A percentile compares a stretch with the other conserved stretches of the same genome.
phyloP scores from a whole-genome alignment of 30 jellyfish, hydroid and myxozoan species.

The Aurelia coerulea region DNA sequence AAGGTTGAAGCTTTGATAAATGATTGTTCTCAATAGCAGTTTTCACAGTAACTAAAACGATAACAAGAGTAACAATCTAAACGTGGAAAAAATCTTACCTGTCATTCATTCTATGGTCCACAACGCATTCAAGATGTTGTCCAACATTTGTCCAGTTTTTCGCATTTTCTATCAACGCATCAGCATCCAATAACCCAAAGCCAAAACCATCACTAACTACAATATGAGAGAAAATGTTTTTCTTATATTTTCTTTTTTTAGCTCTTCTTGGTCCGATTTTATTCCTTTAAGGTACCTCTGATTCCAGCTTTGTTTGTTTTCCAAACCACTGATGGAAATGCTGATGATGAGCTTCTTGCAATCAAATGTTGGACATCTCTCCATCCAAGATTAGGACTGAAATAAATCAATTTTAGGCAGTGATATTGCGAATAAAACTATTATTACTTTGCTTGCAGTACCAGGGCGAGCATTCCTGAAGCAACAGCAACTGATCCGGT shows the following conservation, averaged over 20 bases:
- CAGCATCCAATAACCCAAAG: constrained; percentile 77
- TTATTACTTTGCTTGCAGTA: constrained; percentile 28
- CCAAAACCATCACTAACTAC: constrained; percentile 69
- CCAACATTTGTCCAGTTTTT: background rate
- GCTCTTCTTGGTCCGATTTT: too few relatives aligned
- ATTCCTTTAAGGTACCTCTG: constrained; percentile 16
- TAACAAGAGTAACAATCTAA: too few relatives aligned
- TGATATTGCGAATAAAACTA: too few relatives aligned
- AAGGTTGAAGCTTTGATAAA: too few relatives aligned
- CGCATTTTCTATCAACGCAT: background rate
- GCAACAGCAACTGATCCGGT: too few relatives aligned
- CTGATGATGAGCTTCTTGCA: constrained; percentile 32
- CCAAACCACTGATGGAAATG: constrained; percentile 25
- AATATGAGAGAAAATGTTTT: too few relatives aligned
- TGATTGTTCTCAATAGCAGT: too few relatives aligned
- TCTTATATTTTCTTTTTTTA: too few relatives aligned
- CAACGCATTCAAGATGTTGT: constrained; percentile 21
- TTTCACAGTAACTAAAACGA: too few relatives aligned
- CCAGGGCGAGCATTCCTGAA: constrained; percentile 7
- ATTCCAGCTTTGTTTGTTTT: constrained; percentile 50
- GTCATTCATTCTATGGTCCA: background rate
- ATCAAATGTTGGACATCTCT: constrained; percentile 56
- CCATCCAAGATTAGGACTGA: background rate
- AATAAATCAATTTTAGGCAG: too few relatives aligned
- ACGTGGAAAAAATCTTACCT: too few relatives aligned